Conservation (phyloP, 2,888 invertebrate species). For the Xylota sylvarum region DNA sequence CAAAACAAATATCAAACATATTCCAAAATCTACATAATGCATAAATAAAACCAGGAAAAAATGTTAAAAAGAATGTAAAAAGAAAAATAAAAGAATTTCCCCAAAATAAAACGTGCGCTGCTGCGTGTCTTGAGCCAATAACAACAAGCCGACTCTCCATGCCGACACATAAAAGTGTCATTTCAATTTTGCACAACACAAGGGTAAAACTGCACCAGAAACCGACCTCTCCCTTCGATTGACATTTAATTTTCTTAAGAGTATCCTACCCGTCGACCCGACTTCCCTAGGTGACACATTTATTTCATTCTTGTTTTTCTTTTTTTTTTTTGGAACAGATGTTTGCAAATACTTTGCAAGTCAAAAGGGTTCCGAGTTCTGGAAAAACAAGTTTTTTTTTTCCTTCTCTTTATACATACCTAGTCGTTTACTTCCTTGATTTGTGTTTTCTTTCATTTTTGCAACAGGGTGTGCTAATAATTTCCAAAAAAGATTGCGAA, state of each 20-base stretch:
- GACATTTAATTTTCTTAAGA: constrained; percentile 52
- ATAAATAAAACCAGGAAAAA: constrained; percentile 1
- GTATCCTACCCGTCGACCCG: not conserved
- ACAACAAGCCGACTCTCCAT: constrained; percentile 31
- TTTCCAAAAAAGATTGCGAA: constrained; percentile 23
- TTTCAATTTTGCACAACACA: constrained; percentile 32
- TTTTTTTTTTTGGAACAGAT: constrained; percentile 48
- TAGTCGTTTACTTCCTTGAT: constrained; percentile 29
- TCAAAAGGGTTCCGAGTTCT: constrained; percentile 50
- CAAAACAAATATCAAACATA: constrained; percentile 13
- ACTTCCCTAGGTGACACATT: constrained; percentile 52
- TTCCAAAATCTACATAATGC: constrained; percentile 27
- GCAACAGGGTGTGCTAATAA: constrained; percentile 41
- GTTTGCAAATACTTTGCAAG: constrained; percentile 51
- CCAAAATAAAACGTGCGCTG: constrained; percentile 19
- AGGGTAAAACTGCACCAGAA: constrained; percentile 19
- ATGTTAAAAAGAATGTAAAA: not conserved
- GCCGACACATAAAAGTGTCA: constrained; percentile 37
- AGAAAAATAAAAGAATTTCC: not conserved
- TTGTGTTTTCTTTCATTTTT: constrained; percentile 18
- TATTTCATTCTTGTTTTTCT: constrained; percentile 10
- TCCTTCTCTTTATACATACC: not conserved
- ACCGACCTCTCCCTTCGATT: constrained; percentile 40
- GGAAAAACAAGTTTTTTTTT: constrained; percentile 56
- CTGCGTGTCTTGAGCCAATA: constrained; percentile 48